phyloP scores from a whole-genome alignment of 2,888 invertebrate genomes.

The Pardosa pseudoannulata region DNA sequence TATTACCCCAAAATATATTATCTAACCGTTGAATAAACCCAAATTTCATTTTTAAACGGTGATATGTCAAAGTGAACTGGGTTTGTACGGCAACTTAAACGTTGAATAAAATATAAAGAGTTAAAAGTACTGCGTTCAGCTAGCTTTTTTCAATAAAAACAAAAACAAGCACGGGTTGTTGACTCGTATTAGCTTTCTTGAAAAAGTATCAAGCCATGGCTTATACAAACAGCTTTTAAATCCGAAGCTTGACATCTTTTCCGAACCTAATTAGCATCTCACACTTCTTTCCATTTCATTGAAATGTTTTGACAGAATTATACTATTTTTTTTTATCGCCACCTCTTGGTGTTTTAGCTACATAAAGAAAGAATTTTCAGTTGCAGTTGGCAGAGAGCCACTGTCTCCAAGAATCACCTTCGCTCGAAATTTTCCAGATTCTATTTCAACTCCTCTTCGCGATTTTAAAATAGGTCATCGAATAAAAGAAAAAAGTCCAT shows the following conservation, averaged over 20 bases:
- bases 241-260: neutral
- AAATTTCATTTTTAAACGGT: too few species aligned
- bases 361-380: neutral
- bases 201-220: neutral
- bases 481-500: neutral
- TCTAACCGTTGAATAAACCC: too few species aligned
- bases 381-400: neutral
- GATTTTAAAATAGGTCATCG: slow-evolving; percentile 20
- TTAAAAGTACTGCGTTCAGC: too few species aligned
- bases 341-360: neutral
- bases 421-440: slow-evolving; percentile 9
- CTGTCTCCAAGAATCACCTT: neutral
- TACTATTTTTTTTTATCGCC: neutral
- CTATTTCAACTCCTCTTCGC: neutral
- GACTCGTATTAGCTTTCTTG: neutral
- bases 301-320: neutral
- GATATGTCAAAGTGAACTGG: too few species aligned
- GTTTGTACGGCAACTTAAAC: too few species aligned
- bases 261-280: neutral
- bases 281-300: neutral
- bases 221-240: neutral
- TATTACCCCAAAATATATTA: too few species aligned
- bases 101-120: too few species aligned
- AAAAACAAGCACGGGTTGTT: neutral
- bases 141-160: too few species aligned